Percentiles rank a stretch among this genome's conserved stretches.
These are phyloP conservation scores for Chironomus tepperi DNA, from an alignment of 1,140 invertebrate species.

Conservation along the genomic window DNA sequence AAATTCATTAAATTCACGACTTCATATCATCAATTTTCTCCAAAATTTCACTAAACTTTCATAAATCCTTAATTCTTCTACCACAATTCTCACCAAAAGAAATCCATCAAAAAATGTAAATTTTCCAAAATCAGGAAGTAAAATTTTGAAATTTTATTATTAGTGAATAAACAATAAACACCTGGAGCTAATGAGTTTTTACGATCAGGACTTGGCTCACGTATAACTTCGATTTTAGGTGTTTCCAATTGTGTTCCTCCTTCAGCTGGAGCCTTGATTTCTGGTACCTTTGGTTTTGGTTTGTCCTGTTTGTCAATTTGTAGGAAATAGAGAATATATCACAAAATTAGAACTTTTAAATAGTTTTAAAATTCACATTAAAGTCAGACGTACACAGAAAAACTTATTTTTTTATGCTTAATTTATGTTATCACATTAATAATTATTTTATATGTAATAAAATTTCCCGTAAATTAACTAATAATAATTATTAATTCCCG, in stretches of 20 bases:
- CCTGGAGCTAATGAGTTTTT: slow-evolving; percentile 71
- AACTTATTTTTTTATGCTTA: too few species aligned
- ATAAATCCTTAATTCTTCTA: too few species aligned
- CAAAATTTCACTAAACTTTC: too few species aligned
- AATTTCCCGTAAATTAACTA: not conserved
- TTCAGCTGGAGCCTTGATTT: slow-evolving; percentile 63
- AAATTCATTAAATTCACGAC: too few species aligned
- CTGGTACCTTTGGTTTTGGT: slow-evolving; percentile 49
- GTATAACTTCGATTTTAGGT: slow-evolving; percentile 77
- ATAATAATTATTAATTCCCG: not conserved
- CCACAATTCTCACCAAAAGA: too few species aligned
- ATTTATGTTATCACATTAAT: not conserved
- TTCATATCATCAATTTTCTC: too few species aligned
- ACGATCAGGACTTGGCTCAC: slow-evolving; percentile 65
- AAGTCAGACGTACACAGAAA: too few species aligned
- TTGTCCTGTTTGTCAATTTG: slow-evolving; percentile 32
- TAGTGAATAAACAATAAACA: slow-evolving; percentile 26
- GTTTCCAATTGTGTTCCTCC: slow-evolving; percentile 43
- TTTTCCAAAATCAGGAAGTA: too few species aligned
- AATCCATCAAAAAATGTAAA: too few species aligned
- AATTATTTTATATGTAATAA: not conserved
- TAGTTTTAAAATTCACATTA: too few species aligned
- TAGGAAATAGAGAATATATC: slow-evolving; percentile 27
- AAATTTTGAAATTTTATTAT: too few species aligned
- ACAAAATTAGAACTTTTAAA: too few species aligned